Base-by-base conservation (phyloP, 2,888 invertebrate species). In the Desoria tigrina region DNA sequence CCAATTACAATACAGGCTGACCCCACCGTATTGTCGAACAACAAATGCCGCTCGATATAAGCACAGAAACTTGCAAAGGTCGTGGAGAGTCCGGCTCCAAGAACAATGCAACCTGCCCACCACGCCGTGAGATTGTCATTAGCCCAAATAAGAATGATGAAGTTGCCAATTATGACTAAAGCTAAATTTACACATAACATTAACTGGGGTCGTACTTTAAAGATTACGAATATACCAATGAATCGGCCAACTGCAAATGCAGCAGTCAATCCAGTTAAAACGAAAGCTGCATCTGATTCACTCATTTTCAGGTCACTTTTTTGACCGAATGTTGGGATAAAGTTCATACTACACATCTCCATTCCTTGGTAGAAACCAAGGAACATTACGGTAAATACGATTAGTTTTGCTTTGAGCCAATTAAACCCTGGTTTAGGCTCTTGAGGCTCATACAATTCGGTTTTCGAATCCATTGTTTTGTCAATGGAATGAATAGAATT, bases 321-420 rank as follows among this genome's bases (percentile, higher is more conserved):
- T 49, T 73, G 69, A 21, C 71, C 67, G 58, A 71, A 73, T n/a
- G 67, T 69, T 1, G 73, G 71, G 11, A 73, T 50, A 16, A 73
- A 61, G 39, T 69, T 67, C 55, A 71, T 51, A 1, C 65, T 69
- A 24, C 60, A 56, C 14, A 67, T 60, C 59, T 69, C 74, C 70
- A 72, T 69, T 1, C 72, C 72, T 58, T 61, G 63, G 51, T 70
- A 71, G 6, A 65, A 65, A 6, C 64, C 72, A 4, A 51, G 23
- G n/a, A 68, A 51, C 6, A 51, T 18, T 18, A 18, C 27, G 23
- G 24, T 51, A 21, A 26, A 24, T 7, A 23, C 11, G 6, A 45
- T 45, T 18, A 45, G 45, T 16, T 45, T 21, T 21, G 21, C 16
- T 45, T 45, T 45, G 6, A 18, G 16, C 45, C 45, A 45, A 16